phyloP scores from a whole-genome alignment of 2,888 invertebrate species.

The Nomada fabriciana region DNA sequence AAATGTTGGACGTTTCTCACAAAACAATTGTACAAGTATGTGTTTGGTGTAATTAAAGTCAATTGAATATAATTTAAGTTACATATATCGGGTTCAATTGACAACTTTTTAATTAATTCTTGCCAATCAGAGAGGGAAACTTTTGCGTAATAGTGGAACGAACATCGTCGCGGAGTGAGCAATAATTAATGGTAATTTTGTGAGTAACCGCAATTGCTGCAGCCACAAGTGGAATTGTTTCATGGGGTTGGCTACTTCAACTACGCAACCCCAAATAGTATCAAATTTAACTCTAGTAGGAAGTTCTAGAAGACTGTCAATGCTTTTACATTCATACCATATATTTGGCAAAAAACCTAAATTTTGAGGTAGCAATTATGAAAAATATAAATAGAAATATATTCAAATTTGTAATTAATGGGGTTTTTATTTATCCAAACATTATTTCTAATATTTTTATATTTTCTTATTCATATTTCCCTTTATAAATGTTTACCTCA shows the following conservation, averaged over 20 bases:
- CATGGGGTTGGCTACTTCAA: conserved; percentile 8
- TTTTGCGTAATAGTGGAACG: not conserved
- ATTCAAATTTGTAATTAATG: too few relatives aligned
- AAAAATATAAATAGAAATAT: too few relatives aligned
- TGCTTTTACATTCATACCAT: not conserved
- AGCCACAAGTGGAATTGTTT: conserved; percentile 36
- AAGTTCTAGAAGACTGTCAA: not conserved
- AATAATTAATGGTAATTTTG: conserved; percentile 39
- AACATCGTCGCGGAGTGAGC: conserved; percentile 10
- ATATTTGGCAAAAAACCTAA: too few relatives aligned
- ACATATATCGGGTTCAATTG: not conserved
- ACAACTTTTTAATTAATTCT: not conserved
- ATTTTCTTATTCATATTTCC: too few relatives aligned
- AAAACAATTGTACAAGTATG: too few relatives aligned
- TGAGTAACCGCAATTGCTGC: conserved; percentile 28
- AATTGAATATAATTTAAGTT: not conserved
- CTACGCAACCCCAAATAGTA: not conserved
- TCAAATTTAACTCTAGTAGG: not conserved
- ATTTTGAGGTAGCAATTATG: too few relatives aligned
- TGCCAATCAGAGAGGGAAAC: conserved; percentile 12
- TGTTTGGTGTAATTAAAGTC: too few relatives aligned
- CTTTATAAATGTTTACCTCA: too few relatives aligned
- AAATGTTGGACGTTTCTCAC: too few relatives aligned
- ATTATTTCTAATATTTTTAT: too few relatives aligned
- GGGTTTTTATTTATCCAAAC: too few relatives aligned